Base-by-base conservation (phyloP, 2,888 invertebrate species). In the Pandemis heparana region DNA sequence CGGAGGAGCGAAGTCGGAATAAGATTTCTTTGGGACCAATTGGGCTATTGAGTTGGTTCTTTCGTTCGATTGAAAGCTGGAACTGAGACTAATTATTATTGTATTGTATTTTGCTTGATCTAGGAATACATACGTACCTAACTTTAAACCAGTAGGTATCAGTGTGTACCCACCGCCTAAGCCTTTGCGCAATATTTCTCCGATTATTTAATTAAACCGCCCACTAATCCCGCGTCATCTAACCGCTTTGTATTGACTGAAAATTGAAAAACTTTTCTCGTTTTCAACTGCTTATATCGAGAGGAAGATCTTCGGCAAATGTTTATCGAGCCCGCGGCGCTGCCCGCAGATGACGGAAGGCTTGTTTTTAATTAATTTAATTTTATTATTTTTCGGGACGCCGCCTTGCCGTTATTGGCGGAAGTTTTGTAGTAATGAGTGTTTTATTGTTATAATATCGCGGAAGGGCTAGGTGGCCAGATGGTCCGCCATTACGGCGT, bases 341-440 rank as follows among this genome's bases (percentile, higher is more conserved):
- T n/a, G 41, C 60, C 38, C 23, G 56, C 59, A 14, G 59, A 65
- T 56, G 66, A 67, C 38, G 62, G 71, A 65, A 65, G 71, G 59
- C 77, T 81, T 94, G 94, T 94, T 94, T 94, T 94, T 92, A 94
- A 92, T 95, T 94, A 94, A 94, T 94, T 94, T 94, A 91, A 92
- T 94, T 92, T 92, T 93, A 94, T 94, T 92, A 93, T 94, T 92
- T 90, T 89, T 86, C 87, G 83, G 82, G 81, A 80, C 92, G 87
- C 91, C 89, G 87, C 83, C 88, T 94, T 93, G 94, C 88, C 90
- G 89, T 92, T 93, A 94, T 92, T 90, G 93, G 92, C 85, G 85
- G 89, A 92, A 91, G 90, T 88, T 32, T 89, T 88, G 90, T 87
- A 89, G 92, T 91, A 93, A 94, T 94, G 94, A 94, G 90, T 91